Evolutionary conservation across 1,140 invertebrate genomes (phyloP), one percentile per base, ranked within the genome.

Genomic region (Aphidius ervi): DNA sequence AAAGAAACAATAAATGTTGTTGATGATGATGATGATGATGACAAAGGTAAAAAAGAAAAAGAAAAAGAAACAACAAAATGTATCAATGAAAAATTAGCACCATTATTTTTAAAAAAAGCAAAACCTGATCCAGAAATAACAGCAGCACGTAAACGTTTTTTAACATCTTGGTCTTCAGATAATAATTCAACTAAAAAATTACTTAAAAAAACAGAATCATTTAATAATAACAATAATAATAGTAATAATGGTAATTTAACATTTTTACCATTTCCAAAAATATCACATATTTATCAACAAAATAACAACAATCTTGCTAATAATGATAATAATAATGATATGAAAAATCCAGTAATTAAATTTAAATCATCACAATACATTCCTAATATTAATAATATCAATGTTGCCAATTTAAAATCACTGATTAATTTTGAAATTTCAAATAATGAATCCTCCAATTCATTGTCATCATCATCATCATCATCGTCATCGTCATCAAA

Each of bases 201-300:
- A 48, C 2, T 5, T 41, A 58, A 59, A 59, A 40, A 43, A 58
- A 56, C 64, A 65, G 41, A 31, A 31, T 31, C 23, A 31, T 46
- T 43, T 47, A 37, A 55, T 41, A 16, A 16, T 16, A 16, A 16
- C 16, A 16, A 16, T 16, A 16, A 16, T 16, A 16, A 16, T 16
- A 16, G 16, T 16, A 16, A 1, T 16, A 56, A 47, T 37, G 23
- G 62, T 46, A 52, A 43, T 47, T 10, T 16, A 31, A 31, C 46
- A 42, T 54, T 63, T 9, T 48, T 72, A 52, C 65, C 73, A n/a
- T 79, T 79, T 68, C 76, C 77, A 9, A 56, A 56, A 58, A 66
- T 79, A 20, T 76, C 75, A 65, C 78, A 80, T 59, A 56, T 80
- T 9, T 71, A 65, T 46, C 76, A 79, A 63, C 63, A 71, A 6